Base-by-base conservation (phyloP, 23 tunicate species). In the Corella eumyota region DNA sequence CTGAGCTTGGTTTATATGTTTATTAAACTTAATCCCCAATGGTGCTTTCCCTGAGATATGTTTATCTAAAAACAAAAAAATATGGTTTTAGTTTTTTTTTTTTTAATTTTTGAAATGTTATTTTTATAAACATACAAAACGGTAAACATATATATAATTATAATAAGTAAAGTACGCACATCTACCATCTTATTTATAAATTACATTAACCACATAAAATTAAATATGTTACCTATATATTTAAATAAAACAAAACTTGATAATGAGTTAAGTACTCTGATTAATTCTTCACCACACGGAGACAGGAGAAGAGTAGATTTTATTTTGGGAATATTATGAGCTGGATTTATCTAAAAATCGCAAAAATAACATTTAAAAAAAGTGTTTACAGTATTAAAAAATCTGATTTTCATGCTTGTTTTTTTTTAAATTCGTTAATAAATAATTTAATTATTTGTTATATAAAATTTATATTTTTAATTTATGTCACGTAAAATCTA, bases 271-370 rank as follows among this genome's bases (percentile, higher is more conserved):
- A 72, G 61, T 15, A 72, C 58, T 50, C 61, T 50, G 19, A 72
- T 33, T 23, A 72, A 72, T 25, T 72, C 78, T 25, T 61, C 32
- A 19, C 68, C 78, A 34, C 78, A 68, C 34, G 78, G 78, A 7
- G 68, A 49, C 68, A 72, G 50, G 17, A 72, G 32, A 6, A 72
- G 24, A 5, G 78, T 61, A 6, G 65, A 36, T 50, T 30, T 72
- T 2, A 61, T 68, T 28, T 61, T 72, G 0, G 68, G 78, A 15
- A 72, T 25, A 1, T 49, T 33, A 15, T 50, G 60, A 15, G 7
- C 9, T 9, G 25, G 19, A 44, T 61, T 49, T 33, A 61, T 61
- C 78, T 72, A 37, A 13, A 68, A 54, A 56, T 34, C 55, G 19
- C 3, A 3, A 36, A 44, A n/a, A 64, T 1, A 37, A 11, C 2